A percentile compares a stretch with the other conserved stretches of the same genome.
phyloP scores from a whole-genome alignment of 2,113 vertebrate genomes.

The Lagopus leucura region DNA sequence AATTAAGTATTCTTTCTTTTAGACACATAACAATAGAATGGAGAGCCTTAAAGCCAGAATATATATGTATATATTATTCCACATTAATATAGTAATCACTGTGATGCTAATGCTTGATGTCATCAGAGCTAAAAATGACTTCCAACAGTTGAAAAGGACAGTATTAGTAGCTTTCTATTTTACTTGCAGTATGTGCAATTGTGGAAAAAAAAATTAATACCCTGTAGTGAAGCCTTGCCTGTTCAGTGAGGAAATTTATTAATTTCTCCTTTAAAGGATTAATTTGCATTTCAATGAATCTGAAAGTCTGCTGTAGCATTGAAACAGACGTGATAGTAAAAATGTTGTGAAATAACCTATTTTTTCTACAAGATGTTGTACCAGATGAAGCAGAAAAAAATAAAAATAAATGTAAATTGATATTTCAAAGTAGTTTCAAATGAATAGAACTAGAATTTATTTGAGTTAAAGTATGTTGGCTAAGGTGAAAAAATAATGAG shows the following conservation, averaged over 20 bases:
- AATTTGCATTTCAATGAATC: slow-evolving; percentile 7
- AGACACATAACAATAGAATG: background rate
- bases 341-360: background rate
- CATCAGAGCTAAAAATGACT: slow-evolving; percentile 65
- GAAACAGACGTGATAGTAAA: background rate
- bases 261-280: slow-evolving; percentile 42
- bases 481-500: background rate
- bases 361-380: background rate
- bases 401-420: background rate
- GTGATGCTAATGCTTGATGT: slow-evolving; percentile 36
- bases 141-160: slow-evolving; percentile 46
- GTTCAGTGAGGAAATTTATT: slow-evolving; percentile 23
- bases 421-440: background rate
- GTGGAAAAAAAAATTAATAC: slow-evolving; percentile 35
- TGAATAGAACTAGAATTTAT: background rate
- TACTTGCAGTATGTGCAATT: slow-evolving; percentile 1
- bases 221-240: slow-evolving; percentile 30
- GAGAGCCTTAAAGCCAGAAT: background rate
- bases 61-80: slow-evolving; percentile 30
- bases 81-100: slow-evolving; percentile 60
- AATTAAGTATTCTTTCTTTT: background rate
- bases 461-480: background rate
- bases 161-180: slow-evolving; percentile 42
- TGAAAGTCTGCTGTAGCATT: background rate
- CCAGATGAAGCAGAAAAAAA: background rate